These are phyloP conservation scores for Melopsittacus undulatus DNA, from an alignment of 2,797 vertebrate species.

Conservation along the genomic window DNA sequence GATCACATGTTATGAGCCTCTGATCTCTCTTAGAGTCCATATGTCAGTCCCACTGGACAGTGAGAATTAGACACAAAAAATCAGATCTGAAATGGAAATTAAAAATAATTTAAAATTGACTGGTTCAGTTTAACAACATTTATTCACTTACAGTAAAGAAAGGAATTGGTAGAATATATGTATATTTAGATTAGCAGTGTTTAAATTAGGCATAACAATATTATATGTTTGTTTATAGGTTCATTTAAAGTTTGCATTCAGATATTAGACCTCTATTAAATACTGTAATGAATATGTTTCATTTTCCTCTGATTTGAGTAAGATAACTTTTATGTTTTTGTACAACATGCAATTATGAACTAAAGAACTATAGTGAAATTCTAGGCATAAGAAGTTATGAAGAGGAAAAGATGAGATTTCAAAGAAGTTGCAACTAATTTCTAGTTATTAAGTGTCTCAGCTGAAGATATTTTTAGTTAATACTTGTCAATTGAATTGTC, in stretches of 20 bases:
- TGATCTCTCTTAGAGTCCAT: not conserved
- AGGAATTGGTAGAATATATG: not conserved
- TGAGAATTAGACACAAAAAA: not conserved
- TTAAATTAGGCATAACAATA: not conserved
- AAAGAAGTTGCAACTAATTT: conserved; percentile 15
- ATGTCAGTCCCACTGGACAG: not conserved
- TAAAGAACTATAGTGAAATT: conserved; percentile 21
- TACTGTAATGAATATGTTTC: not conserved
- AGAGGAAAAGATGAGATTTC: not conserved
- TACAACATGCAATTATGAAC: not conserved
- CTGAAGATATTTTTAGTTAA: conserved; percentile 13
- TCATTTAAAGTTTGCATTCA: conserved; percentile 20
- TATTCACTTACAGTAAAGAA: not conserved
- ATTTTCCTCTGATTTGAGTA: not conserved
- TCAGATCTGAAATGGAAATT: not conserved
- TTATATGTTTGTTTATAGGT: not conserved
- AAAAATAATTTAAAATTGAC: not conserved
- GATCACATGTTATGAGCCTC: not conserved
- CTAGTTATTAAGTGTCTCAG: not conserved
- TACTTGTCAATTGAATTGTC: conserved; percentile 44
- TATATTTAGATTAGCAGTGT: not conserved
- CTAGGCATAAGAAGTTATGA: not conserved
- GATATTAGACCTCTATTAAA: conserved; percentile 33
- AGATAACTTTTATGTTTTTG: not conserved
- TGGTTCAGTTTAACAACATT: not conserved